Evolutionary conservation across 1,140 invertebrate genomes (phyloP).

Genomic region (Monochamus saltuarius): DNA sequence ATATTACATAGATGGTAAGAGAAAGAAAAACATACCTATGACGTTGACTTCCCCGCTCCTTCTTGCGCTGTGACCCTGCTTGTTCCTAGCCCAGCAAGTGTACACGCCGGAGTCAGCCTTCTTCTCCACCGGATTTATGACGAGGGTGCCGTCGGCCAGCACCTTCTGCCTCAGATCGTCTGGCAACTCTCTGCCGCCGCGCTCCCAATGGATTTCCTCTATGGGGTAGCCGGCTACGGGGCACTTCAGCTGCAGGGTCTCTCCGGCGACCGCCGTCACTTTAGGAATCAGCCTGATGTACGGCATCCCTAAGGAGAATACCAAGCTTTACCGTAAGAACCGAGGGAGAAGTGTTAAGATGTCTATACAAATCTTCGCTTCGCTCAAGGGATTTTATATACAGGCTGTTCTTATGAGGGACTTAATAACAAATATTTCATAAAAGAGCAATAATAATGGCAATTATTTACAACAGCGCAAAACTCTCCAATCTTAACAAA

Average conservation of each 20-base stretch:
- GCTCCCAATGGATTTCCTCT: slow-evolving; percentile 79
- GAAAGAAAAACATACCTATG: slow-evolving; percentile 62
- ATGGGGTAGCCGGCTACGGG: slow-evolving; percentile 86
- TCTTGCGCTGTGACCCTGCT: slow-evolving; percentile 71
- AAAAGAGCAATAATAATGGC: no score
- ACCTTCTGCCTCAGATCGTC: slow-evolving; percentile 80
- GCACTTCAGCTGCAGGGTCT: slow-evolving; percentile 76
- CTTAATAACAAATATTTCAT: no score
- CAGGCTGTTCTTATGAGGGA: no score
- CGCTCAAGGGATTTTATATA: no score
- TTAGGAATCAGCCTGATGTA: slow-evolving; percentile 81
- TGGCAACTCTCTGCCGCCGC: slow-evolving; percentile 72
- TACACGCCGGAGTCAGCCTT: slow-evolving; percentile 74
- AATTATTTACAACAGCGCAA: no score
- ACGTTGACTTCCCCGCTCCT: slow-evolving; percentile 72
- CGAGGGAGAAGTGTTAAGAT: no score
- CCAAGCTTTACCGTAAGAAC: no score
- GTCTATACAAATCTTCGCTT: no score
- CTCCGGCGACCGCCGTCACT: slow-evolving; percentile 81
- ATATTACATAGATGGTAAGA: background rate
- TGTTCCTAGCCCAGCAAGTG: slow-evolving; percentile 73
- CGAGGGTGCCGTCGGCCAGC: slow-evolving; percentile 69
- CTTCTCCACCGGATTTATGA: slow-evolving; percentile 75
- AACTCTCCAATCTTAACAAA: no score
- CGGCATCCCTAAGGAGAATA: slow-evolving; percentile 65